Percentiles rank a stretch among this genome's conserved stretches.
Evolutionary conservation across 2,797 vertebrate species (phyloP).

Genomic region (Chelmon rostratus): DNA sequence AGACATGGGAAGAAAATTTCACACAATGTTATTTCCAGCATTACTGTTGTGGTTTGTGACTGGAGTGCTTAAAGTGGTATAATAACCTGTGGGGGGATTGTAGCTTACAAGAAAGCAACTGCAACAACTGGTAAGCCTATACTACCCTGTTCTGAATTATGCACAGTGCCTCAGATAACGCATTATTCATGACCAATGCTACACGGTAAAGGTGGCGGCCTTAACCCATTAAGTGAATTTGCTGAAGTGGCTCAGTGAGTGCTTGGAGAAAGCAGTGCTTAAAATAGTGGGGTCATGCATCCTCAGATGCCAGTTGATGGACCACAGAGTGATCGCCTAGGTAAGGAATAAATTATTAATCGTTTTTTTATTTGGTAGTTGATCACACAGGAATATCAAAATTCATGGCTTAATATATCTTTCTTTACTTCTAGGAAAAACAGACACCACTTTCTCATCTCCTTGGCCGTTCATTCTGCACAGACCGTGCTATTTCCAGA

Average conservation of each 20-base stretch:
- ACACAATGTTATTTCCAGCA: not conserved
- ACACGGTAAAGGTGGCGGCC: conserved; percentile 43
- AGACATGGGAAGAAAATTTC: not conserved
- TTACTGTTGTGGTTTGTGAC: not conserved
- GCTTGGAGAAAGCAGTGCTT: conserved; percentile 24
- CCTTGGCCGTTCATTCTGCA: not conserved
- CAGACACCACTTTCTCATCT: not conserved
- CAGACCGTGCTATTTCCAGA: not conserved
- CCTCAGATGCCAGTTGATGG: not conserved
- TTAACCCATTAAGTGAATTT: conserved; percentile 35
- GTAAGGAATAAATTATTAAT: conserved; percentile 20
- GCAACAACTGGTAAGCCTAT: conserved; percentile 23
- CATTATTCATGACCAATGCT: conserved; percentile 40
- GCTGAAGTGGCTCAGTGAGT: conserved; percentile 22
- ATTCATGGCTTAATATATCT: not conserved
- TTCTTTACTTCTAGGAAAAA: conserved; percentile 34
- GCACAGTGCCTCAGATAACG: conserved; percentile 20
- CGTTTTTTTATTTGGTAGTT: not conserved
- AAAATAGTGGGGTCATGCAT: conserved; percentile 11
- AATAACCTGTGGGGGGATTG: not conserved
- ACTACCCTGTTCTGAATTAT: conserved; percentile 34
- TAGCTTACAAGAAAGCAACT: conserved; percentile 5
- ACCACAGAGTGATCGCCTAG: conserved; percentile 18
- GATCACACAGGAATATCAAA: not conserved
- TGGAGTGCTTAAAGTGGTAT: not conserved